These are phyloP conservation scores for Stomatorhinus walkeri DNA, from an alignment of 2,797 vertebrate species.

Conservation along the genomic window DNA sequence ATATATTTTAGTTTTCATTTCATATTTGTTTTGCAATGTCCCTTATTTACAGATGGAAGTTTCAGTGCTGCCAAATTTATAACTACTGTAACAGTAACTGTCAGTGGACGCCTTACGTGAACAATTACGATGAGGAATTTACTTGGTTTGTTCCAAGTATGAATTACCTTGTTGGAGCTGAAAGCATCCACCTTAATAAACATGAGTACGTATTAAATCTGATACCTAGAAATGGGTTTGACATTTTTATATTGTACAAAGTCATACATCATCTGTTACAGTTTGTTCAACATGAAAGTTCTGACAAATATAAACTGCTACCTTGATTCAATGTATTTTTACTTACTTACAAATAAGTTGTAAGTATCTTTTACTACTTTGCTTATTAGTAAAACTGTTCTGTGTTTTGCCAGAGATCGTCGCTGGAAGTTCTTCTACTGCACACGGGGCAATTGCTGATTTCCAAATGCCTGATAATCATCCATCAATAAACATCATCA, in stretches of 20 bases:
- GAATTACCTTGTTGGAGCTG: conserved; percentile 26
- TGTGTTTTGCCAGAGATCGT: conserved; percentile 14
- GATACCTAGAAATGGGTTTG: not conserved
- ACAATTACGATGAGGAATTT: conserved; percentile 28
- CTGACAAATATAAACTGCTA: not conserved
- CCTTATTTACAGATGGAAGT: conserved; percentile 29
- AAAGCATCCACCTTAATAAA: conserved; percentile 27
- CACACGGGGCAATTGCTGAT: not conserved
- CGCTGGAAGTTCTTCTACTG: conserved; percentile 21
- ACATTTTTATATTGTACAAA: not conserved
- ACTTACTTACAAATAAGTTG: not conserved
- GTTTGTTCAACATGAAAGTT: not conserved
- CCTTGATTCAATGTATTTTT: not conserved
- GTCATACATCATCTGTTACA: not conserved
- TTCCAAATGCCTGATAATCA: not conserved
- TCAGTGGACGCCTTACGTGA: conserved; percentile 30
- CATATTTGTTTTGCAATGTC: not conserved
- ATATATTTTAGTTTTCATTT: not conserved
- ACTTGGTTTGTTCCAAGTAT: conserved; percentile 19
- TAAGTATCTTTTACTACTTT: not conserved
- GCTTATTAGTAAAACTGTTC: not conserved
- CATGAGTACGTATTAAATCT: conserved; percentile 25
- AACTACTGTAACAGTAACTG: conserved; percentile 13
- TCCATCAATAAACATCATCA: not conserved
- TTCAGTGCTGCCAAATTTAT: conserved; percentile 22